A percentile compares a stretch with the other conserved stretches of the same genome.
Evolutionary conservation across 2,888 invertebrate genomes (phyloP).

Genomic region (Furcula furcula): DNA sequence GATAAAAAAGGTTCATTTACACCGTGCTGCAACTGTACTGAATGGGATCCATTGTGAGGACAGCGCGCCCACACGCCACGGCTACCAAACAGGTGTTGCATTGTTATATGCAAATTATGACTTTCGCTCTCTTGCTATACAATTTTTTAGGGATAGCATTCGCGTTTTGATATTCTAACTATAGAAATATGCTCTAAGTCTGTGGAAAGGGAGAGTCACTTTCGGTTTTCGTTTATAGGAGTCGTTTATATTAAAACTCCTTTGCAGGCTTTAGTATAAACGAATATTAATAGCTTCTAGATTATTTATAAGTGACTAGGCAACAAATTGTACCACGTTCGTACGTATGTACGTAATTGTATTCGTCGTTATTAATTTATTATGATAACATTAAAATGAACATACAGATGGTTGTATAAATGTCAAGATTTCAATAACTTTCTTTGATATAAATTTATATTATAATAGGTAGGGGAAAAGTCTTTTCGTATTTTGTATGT

Average conservation of each 20-base stretch:
- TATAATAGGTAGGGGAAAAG: too few relatives aligned
- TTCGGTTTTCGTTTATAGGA: too few relatives aligned
- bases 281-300: too few relatives aligned
- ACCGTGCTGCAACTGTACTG: constrained; percentile 68
- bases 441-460: too few relatives aligned
- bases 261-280: background rate
- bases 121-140: constrained; percentile 70
- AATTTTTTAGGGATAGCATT: constrained; percentile 52
- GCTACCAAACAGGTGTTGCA: constrained; percentile 71
- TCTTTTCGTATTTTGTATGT: too few relatives aligned
- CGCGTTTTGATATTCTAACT: constrained; percentile 15
- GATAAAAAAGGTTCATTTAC: constrained; percentile 80
- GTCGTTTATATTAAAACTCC: background rate
- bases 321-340: too few relatives aligned
- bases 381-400: too few relatives aligned
- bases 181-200: constrained; percentile 15
- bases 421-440: too few relatives aligned
- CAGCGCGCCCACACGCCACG: constrained; percentile 66
- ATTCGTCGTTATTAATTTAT: too few relatives aligned
- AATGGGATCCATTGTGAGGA: constrained; percentile 65
- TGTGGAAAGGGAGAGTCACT: constrained; percentile 21
- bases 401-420: too few relatives aligned
- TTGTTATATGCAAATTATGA: constrained; percentile 80
- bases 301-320: too few relatives aligned
- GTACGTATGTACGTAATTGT: too few relatives aligned